These are phyloP conservation scores for Phymastichus coffea DNA, from an alignment of 1,140 invertebrate species.

Conservation along the genomic window DNA sequence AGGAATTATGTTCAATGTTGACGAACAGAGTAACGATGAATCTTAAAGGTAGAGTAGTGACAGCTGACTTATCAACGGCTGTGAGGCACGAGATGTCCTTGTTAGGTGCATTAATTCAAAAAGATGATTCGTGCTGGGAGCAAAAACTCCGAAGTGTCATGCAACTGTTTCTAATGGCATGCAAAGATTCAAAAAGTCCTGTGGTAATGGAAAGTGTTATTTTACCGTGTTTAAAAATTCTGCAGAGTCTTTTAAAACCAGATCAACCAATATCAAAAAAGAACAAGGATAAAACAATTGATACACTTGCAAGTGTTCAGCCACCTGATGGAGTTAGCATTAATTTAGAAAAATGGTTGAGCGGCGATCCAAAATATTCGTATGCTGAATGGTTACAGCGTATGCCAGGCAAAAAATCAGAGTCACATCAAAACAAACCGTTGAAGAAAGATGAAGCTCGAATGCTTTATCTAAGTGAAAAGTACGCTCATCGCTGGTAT, in stretches of 20 bases:
- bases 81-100: slow-evolving; percentile 86
- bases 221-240: slow-evolving; percentile 81
- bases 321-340: slow-evolving; percentile 67
- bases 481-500: slow-evolving; percentile 71
- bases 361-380: slow-evolving; percentile 70
- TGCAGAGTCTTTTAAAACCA: slow-evolving; percentile 76
- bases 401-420: slow-evolving; percentile 54
- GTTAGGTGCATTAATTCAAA: slow-evolving; percentile 82
- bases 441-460: slow-evolving; percentile 57
- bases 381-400: slow-evolving; percentile 71
- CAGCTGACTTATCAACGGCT: slow-evolving; percentile 73
- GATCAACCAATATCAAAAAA: slow-evolving; percentile 61
- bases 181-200: slow-evolving; percentile 68
- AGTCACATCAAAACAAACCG: slow-evolving; percentile 37
- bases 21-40: slow-evolving; percentile 79
- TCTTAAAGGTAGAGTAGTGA: slow-evolving; percentile 67
- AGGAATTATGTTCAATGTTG: slow-evolving; percentile 80
- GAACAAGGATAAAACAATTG: slow-evolving; percentile 63
- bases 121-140: slow-evolving; percentile 95
- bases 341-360: slow-evolving; percentile 75
- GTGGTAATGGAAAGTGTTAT: slow-evolving; percentile 76
- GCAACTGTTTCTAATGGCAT: slow-evolving; percentile 78
- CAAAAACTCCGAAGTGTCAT: slow-evolving; percentile 87
- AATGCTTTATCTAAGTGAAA: slow-evolving; percentile 70
- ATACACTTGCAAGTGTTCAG: slow-evolving; percentile 56